phyloP scores from a whole-genome alignment of 2,113 vertebrate genomes.

The Struthidea cinerea region DNA sequence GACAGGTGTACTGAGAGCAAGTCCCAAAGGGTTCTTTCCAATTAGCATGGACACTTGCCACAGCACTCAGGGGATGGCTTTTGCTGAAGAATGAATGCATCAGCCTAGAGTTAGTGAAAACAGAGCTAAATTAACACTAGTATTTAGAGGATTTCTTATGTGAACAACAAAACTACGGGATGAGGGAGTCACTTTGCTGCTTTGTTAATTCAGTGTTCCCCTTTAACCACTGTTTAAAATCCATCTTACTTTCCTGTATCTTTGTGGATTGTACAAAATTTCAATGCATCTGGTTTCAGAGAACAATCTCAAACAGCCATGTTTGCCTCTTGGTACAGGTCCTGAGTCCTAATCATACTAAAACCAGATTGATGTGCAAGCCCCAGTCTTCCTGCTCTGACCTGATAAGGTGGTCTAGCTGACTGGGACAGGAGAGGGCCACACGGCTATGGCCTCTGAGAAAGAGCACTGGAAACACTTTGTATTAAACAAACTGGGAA shows the following conservation, averaged over 20 bases:
- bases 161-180: not conserved
- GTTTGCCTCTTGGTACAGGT: not conserved
- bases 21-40: not conserved
- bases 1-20: not conserved
- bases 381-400: not conserved
- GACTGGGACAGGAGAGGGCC: not conserved
- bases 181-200: not conserved
- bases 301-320: not conserved
- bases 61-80: not conserved
- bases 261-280: not conserved
- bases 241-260: not conserved
- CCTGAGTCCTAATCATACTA: not conserved
- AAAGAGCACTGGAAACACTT: not conserved
- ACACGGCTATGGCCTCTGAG: not conserved
- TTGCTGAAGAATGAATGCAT: not conserved
- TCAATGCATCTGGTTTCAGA: not conserved
- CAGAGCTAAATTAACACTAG: not conserved
- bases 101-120: not conserved
- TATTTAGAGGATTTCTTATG: not conserved
- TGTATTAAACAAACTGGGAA: not conserved
- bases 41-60: not conserved
- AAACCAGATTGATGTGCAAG: not conserved
- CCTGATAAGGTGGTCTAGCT: not conserved
- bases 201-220: not conserved
- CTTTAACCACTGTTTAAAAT: not conserved